Evolutionary conservation across 2,797 vertebrate species (phyloP).

Genomic region (Pangasius sanitwongsei): DNA sequence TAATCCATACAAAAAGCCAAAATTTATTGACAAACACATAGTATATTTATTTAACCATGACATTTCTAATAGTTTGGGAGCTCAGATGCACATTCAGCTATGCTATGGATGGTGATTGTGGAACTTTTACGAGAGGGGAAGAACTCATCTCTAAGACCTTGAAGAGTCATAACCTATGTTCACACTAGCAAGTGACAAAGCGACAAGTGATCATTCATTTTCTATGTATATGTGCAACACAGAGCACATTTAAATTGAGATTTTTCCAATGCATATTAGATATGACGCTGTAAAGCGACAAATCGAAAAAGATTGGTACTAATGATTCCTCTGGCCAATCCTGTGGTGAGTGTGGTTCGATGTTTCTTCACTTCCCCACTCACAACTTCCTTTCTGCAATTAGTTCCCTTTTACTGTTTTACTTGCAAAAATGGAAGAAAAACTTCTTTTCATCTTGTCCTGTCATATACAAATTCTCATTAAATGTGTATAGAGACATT

Average conservation of each 20-base stretch:
- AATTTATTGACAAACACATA: neutral
- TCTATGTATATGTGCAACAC: no score
- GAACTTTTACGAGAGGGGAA: neutral
- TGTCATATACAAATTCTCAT: neutral
- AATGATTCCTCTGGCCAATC: no score
- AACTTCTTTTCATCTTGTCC: neutral
- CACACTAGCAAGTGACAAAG: slow-evolving; percentile 8
- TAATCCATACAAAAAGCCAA: neutral
- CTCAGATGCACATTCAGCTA: neutral
- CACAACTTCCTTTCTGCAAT: neutral
- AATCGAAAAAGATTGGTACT: neutral
- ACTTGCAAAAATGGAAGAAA: neutral
- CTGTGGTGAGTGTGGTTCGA: neutral
- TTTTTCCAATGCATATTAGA: neutral
- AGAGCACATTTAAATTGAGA: neutral
- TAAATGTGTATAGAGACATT: no score
- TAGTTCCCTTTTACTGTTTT: neutral
- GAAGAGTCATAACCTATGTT: neutral
- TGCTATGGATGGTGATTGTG: neutral
- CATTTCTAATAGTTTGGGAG: neutral
- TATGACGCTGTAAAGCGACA: neutral
- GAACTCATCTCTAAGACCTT: neutral
- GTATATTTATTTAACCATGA: slow-evolving; percentile 4
- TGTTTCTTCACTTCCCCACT: neutral
- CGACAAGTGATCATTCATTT: neutral